These are phyloP conservation scores for Pluvialis apricaria DNA, from an alignment of 2,113 vertebrate species.

Conservation along the genomic window DNA sequence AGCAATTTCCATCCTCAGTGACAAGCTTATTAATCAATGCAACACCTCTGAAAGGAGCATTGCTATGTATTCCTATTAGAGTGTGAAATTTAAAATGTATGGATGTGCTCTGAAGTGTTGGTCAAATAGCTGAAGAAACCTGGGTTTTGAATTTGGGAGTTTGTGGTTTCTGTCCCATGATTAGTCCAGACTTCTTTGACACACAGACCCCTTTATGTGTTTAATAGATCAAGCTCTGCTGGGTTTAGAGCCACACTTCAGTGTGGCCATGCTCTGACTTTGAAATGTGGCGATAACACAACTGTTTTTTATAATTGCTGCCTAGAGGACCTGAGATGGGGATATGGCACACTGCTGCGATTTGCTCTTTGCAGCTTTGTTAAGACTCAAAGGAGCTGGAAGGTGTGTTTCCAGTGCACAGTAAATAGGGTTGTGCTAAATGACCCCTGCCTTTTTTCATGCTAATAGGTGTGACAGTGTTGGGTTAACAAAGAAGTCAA, in stretches of 20 bases:
- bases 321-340: background rate
- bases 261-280: background rate
- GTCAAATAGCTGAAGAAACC: background rate
- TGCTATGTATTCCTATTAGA: constrained; percentile 17
- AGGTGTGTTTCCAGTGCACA: background rate
- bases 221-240: constrained; percentile 11
- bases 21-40: constrained; percentile 54
- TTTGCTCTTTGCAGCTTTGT: constrained; percentile 29
- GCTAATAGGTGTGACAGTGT: constrained; percentile 19
- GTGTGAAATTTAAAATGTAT: constrained; percentile 28
- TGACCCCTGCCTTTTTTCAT: constrained; percentile 26
- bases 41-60: constrained; percentile 36
- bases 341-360: background rate
- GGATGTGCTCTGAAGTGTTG: constrained; percentile 28
- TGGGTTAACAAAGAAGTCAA: constrained; percentile 10
- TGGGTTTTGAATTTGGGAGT: background rate
- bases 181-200: constrained; percentile 12
- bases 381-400: background rate
- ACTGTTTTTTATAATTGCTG: constrained; percentile 24
- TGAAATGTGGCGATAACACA: constrained; percentile 7
- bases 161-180: constrained; percentile 33
- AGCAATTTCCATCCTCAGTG: background rate
- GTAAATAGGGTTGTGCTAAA: constrained; percentile 16
- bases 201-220: constrained; percentile 42
- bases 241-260: background rate